These are phyloP conservation scores for Phaenicophaeus curvirostris DNA, from an alignment of 2,797 vertebrate genomes.

Conservation along the genomic window DNA sequence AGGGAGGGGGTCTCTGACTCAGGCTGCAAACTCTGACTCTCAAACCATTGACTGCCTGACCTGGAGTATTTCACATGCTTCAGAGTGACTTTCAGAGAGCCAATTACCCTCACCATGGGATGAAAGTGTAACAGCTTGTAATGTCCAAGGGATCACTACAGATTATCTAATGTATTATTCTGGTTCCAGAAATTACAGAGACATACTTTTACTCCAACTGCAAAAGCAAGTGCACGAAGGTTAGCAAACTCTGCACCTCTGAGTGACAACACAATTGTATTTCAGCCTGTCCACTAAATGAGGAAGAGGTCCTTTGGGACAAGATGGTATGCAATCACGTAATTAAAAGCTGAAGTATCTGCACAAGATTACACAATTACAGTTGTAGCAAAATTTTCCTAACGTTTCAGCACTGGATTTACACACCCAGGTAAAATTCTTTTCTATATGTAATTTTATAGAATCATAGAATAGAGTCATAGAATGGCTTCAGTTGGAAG, in stretches of 20 bases:
- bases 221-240: neutral
- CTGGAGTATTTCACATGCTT: accelerated
- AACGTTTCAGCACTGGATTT: neutral
- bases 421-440: accelerated
- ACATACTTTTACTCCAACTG: accelerated
- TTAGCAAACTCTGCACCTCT: accelerated
- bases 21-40: neutral
- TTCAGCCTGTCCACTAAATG: neutral
- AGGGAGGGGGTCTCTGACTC: neutral
- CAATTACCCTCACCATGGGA: accelerated
- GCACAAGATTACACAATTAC: neutral
- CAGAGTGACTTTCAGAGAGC: neutral
- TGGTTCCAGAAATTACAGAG: neutral
- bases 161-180: neutral
- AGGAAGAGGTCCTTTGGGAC: neutral
- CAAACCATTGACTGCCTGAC: neutral
- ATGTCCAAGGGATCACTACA: neutral
- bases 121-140: neutral
- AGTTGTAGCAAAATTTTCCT: neutral
- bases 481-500: no score
- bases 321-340: neutral
- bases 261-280: accelerated
- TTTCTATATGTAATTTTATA: neutral
- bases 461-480: no score
- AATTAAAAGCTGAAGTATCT: neutral